Conservation (phyloP, 1,140 invertebrate species). For the Danaus plexippus region DNA sequence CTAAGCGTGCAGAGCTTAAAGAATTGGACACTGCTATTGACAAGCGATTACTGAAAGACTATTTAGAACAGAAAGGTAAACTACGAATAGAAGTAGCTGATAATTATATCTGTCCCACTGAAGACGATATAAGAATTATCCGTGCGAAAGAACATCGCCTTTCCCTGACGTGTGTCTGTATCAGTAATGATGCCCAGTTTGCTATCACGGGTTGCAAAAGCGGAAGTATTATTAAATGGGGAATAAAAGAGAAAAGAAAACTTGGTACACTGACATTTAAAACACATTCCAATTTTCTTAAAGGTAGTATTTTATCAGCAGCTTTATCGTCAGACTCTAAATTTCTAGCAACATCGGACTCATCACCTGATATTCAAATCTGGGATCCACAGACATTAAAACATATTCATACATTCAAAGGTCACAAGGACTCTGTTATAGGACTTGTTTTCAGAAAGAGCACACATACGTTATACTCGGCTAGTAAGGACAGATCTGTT, state of each 20-base stretch:
- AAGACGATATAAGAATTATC: slow-evolving; percentile 68
- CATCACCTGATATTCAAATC: slow-evolving; percentile 83
- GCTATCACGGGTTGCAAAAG: slow-evolving; percentile 92
- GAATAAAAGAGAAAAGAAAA: slow-evolving; percentile 72
- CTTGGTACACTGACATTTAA: slow-evolving; percentile 71
- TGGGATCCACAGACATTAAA: slow-evolving; percentile 86
- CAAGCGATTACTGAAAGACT: slow-evolving; percentile 84
- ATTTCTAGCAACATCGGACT: slow-evolving; percentile 88
- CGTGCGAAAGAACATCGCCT: slow-evolving; percentile 83
- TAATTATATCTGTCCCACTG: slow-evolving; percentile 71
- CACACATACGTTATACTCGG: slow-evolving; percentile 91
- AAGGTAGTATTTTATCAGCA: slow-evolving; percentile 76
- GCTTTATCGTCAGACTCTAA: slow-evolving; percentile 89
- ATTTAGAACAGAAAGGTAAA: slow-evolving; percentile 87
- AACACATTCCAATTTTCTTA: slow-evolving; percentile 69
- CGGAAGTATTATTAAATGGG: slow-evolving; percentile 89
- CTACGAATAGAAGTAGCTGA: slow-evolving; percentile 82
- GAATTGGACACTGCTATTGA: slow-evolving; percentile 80
- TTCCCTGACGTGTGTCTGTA: slow-evolving; percentile 85
- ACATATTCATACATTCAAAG: slow-evolving; percentile 86
- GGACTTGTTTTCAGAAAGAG: slow-evolving; percentile 89
- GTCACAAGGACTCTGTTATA: slow-evolving; percentile 82
- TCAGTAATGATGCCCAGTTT: slow-evolving; percentile 82
- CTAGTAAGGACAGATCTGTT: slow-evolving; percentile 86
- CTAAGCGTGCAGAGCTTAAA: slow-evolving; percentile 76